These are phyloP conservation scores for Papilio glaucus DNA, from an alignment of 1,140 invertebrate species.

Conservation along the genomic window DNA sequence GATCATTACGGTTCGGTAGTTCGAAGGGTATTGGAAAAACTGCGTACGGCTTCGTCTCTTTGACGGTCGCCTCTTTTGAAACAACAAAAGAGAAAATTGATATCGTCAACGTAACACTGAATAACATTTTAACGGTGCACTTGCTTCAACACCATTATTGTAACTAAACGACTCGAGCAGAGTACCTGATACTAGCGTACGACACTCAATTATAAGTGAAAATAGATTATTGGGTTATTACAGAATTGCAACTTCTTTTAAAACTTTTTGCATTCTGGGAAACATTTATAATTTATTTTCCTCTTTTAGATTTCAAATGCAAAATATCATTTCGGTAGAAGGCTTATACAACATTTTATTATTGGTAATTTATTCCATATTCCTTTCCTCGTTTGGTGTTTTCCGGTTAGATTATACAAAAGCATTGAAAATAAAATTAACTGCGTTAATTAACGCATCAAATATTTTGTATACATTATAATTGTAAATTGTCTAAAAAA, in stretches of 20 bases:
- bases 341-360: neutral
- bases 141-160: constrained; percentile 65
- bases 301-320: neutral
- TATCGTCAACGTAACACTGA: constrained; percentile 49
- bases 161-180: constrained; percentile 67
- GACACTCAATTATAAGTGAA: constrained; percentile 60
- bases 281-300: neutral
- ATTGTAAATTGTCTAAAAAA: too few relatives aligned
- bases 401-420: neutral
- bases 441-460: too few relatives aligned
- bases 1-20: constrained; percentile 71
- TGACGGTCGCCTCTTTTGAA: constrained; percentile 43
- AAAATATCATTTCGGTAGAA: neutral
- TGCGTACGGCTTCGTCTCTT: constrained; percentile 52
- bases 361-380: neutral
- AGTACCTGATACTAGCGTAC: constrained; percentile 56
- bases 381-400: neutral
- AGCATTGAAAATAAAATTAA: neutral
- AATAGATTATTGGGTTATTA: constrained; percentile 51
- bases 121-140: constrained; percentile 78
- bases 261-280: constrained; percentile 41
- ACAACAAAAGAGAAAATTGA: constrained; percentile 48
- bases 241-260: constrained; percentile 3
- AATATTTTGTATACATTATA: too few relatives aligned
- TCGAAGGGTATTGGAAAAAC: constrained; percentile 70